A percentile compares a stretch with the other conserved stretches of the same genome.
phyloP scores from a whole-genome alignment of 2,797 vertebrate genomes.

The Taenioides sp. region DNA sequence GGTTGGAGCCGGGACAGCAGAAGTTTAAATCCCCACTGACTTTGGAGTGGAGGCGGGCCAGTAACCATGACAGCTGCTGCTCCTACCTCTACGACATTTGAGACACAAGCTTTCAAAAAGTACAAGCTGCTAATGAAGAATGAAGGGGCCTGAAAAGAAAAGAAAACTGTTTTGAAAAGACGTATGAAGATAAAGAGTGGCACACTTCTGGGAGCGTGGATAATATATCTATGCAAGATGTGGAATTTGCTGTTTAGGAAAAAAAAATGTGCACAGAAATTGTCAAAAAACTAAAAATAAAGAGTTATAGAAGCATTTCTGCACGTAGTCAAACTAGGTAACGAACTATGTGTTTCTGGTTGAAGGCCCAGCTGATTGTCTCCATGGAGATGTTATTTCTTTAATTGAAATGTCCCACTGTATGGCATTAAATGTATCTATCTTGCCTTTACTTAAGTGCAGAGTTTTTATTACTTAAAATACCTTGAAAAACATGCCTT shows the following conservation, averaged over 20 bases:
- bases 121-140: slow-evolving; percentile 82
- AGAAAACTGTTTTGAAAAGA: slow-evolving; percentile 42
- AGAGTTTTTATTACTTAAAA: too few species aligned
- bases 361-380: too few species aligned
- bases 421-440: background rate
- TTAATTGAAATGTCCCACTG: background rate
- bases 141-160: slow-evolving; percentile 38
- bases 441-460: background rate
- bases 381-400: background rate
- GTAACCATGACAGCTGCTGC: slow-evolving; percentile 88
- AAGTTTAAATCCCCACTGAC: slow-evolving; percentile 65
- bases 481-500: too few species aligned
- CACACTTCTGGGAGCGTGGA: slow-evolving; percentile 48
- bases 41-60: slow-evolving; percentile 59
- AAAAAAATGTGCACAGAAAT: too few species aligned
- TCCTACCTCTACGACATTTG: slow-evolving; percentile 84
- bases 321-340: background rate
- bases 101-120: slow-evolving; percentile 88
- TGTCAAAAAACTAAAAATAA: too few species aligned
- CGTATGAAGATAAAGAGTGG: slow-evolving; percentile 56
- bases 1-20: slow-evolving; percentile 54
- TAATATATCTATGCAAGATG: too few species aligned
- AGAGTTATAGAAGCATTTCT: background rate
- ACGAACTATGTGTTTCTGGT: too few species aligned
- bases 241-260: too few species aligned